Percentiles rank a stretch among this genome's conserved stretches.
phyloP scores from a whole-genome alignment of 2,888 invertebrate genomes.

The Resseliella maxima region DNA sequence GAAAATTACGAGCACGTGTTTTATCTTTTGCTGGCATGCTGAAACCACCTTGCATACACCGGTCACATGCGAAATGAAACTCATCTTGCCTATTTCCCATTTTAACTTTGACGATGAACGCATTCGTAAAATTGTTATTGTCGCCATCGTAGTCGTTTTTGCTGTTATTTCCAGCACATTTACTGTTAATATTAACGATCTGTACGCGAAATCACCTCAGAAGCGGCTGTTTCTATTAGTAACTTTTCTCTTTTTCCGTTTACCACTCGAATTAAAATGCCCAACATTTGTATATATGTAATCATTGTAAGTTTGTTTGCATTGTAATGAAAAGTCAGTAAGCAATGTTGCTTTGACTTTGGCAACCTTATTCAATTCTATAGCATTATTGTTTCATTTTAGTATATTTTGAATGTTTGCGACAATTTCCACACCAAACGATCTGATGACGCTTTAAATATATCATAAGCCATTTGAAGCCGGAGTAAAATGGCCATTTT shows the following conservation, averaged over 20 bases:
- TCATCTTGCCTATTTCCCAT: neutral
- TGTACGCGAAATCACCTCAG: neutral
- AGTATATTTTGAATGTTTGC: neutral
- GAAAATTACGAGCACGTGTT: slow-evolving; percentile 54
- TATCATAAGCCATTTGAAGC: neutral
- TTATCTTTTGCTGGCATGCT: slow-evolving; percentile 15
- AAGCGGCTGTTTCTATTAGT: neutral
- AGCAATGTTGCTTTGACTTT: neutral
- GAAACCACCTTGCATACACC: neutral
- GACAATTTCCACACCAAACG: neutral
- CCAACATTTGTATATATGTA: neutral
- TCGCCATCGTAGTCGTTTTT: neutral
- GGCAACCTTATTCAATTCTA: neutral
- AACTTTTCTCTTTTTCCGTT: slow-evolving; percentile 6
- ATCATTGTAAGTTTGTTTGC: slow-evolving; percentile 2
- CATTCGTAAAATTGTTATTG: slow-evolving; percentile 22
- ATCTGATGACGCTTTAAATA: neutral
- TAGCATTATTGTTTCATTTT: neutral
- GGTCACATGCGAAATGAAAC: neutral
- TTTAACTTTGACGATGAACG: neutral
- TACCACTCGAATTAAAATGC: neutral
- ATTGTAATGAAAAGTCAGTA: neutral
- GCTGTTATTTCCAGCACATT: slow-evolving; percentile 2
- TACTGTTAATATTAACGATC: slow-evolving; percentile 32
- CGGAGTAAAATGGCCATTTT: neutral